phyloP scores from a whole-genome alignment of 2,113 vertebrate species.

The Ibidorhyncha struthersii region DNA sequence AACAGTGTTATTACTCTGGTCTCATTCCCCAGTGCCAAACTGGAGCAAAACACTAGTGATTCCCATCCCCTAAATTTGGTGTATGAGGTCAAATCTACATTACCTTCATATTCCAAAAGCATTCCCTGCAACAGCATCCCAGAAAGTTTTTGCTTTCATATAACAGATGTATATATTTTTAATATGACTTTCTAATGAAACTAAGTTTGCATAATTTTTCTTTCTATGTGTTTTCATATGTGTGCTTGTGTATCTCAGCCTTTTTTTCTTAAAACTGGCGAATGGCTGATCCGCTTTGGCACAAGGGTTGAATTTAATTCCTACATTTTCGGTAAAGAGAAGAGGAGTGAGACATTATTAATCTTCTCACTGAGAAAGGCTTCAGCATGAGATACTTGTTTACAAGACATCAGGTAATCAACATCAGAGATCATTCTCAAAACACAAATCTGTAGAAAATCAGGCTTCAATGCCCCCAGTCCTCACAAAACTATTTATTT shows the following conservation, averaged over 20 bases:
- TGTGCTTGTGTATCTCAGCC: background rate
- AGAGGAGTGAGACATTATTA: background rate
- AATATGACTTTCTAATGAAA: background rate
- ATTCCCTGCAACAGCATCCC: background rate
- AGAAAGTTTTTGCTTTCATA: background rate
- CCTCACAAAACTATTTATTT: background rate
- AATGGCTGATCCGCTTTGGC: background rate
- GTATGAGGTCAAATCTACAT: background rate
- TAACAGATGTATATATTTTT: background rate
- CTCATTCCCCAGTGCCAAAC: background rate
- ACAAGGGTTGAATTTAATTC: background rate
- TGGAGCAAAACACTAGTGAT: background rate
- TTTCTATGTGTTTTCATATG: background rate
- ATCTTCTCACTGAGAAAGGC: background rate
- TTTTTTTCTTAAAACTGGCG: background rate
- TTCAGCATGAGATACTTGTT: background rate
- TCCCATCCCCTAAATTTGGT: rapidly evolving
- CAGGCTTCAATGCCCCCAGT: background rate
- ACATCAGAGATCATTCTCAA: background rate
- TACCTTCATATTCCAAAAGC: background rate
- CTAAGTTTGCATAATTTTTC: background rate
- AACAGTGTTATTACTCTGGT: background rate
- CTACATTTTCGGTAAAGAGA: background rate
- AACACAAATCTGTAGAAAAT: background rate
- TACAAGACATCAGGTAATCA: background rate